Conservation (phyloP, 2,797 vertebrate species). For the Xenopus petersii region DNA sequence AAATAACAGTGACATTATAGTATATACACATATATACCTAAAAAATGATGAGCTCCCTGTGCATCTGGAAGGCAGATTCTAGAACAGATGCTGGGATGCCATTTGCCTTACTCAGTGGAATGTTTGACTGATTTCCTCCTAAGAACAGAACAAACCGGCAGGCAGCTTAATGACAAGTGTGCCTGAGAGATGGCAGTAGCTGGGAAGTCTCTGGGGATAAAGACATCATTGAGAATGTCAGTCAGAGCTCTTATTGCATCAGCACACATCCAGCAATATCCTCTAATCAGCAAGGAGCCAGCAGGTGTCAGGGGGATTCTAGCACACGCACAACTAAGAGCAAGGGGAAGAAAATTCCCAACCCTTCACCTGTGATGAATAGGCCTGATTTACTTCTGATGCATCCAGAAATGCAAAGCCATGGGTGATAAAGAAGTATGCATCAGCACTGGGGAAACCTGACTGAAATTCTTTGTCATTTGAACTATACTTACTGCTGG, state of each 20-base stretch:
- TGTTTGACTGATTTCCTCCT: constrained; percentile 29
- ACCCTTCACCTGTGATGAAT: not conserved
- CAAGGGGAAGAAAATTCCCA: not conserved
- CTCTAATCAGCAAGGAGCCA: constrained; percentile 11
- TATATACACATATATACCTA: not conserved
- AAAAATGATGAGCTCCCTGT: not conserved
- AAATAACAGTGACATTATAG: not conserved
- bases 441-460: no score
- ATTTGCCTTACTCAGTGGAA: constrained; percentile 27
- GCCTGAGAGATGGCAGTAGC: not conserved
- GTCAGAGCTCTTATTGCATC: constrained; percentile 17
- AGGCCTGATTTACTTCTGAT: not conserved
- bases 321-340: not conserved
- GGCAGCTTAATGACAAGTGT: constrained; percentile 12
- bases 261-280: constrained; percentile 10
- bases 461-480: no score
- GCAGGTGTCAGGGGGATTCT: constrained; percentile 4
- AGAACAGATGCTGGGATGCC: constrained; percentile 41
- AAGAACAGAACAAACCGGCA: constrained; percentile 24
- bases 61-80: constrained; percentile 44
- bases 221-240: constrained; percentile 22
- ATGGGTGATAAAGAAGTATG: not conserved
- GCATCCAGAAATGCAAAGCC: not conserved
- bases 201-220: constrained; percentile 6
- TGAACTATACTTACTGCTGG: no score